Conservation (phyloP, 2,113 vertebrate genomes). For the Enhydra lutris region DNA sequence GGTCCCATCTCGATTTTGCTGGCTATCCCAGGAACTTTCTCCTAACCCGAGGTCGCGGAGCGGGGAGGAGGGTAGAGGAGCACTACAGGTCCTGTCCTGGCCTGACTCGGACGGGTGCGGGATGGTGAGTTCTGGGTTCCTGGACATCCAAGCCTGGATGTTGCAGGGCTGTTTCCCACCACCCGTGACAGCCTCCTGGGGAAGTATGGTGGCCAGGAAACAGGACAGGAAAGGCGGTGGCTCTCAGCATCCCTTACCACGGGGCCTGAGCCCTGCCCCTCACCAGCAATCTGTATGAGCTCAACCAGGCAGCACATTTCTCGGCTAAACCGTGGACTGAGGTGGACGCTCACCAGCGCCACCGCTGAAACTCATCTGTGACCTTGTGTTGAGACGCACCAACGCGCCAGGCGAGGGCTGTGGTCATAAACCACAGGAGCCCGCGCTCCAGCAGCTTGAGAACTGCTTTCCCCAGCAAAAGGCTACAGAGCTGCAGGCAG, state of each 20-base stretch:
- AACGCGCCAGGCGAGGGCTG: accelerated
- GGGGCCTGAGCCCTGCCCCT: background rate
- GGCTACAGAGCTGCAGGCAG: background rate
- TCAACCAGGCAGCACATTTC: background rate
- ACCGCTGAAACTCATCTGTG: background rate
- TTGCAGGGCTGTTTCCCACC: background rate
- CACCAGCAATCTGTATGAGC: background rate
- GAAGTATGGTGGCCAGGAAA: background rate
- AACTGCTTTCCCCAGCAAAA: background rate
- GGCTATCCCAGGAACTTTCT: background rate
- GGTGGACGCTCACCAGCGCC: background rate
- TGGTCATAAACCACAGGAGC: background rate
- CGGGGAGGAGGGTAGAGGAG: background rate
- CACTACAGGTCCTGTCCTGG: accelerated
- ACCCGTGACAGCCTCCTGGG: background rate
- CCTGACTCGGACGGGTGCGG: accelerated
- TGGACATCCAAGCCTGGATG: background rate
- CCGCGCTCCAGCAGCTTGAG: accelerated
- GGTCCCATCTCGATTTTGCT: too few relatives aligned
- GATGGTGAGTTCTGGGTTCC: background rate
- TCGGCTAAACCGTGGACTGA: accelerated
- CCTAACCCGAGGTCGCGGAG: background rate
- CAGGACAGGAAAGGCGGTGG: background rate
- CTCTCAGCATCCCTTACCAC: background rate
- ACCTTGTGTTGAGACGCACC: background rate